Evolutionary conservation across 1,140 invertebrate genomes (phyloP), one percentile per base, ranked within the genome.

Genomic region (Nixonia krombeini): DNA sequence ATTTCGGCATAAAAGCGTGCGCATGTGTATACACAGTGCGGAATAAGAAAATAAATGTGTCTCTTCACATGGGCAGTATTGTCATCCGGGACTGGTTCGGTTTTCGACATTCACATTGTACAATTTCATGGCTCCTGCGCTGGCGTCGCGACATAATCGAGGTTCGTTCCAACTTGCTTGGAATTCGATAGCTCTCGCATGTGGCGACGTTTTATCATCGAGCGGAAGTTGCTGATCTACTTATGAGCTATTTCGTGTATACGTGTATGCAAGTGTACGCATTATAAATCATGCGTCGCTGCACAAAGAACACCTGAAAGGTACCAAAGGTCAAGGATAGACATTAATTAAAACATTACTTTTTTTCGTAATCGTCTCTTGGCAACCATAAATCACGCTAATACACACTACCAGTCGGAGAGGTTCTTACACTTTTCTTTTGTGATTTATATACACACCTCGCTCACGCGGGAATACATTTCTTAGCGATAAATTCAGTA

Each of bases 141-240:
- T 64, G 61, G 59, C 61, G 59, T 65, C 59, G 46, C 61, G 56
- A 70, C 64, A 64, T 70, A 64, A 70, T 56, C 55, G 35, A 64
- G 67, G 67, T 65, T 61, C 52, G 64, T 70, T 64, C 66, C 61
- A 70, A 64, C 67, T 70, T 59, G 56, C 64, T 61, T 64, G 67
- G 61, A 65, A 70, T 70, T 70, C 56, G 66, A 70, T 64, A 70
- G 58, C 55, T 35, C 51, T n/a, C n/a, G 49, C 50, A 33, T 53
- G 55, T 50, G 59, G 66, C n/a, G n/a, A n/a, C n/a, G 69, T 67
- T 71, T 67, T 67, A 61, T 67, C 63, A 40, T 41, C 53, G 50
- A 66, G 53, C 68, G 68, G 68, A 71, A 71, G 63, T 71, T 62
- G 63, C 50, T 62, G 68, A 58, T 72, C 64, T 72, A 68, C 59